Base-by-base conservation (phyloP, 2,888 invertebrate species). In the Liposcelis brunnea region DNA sequence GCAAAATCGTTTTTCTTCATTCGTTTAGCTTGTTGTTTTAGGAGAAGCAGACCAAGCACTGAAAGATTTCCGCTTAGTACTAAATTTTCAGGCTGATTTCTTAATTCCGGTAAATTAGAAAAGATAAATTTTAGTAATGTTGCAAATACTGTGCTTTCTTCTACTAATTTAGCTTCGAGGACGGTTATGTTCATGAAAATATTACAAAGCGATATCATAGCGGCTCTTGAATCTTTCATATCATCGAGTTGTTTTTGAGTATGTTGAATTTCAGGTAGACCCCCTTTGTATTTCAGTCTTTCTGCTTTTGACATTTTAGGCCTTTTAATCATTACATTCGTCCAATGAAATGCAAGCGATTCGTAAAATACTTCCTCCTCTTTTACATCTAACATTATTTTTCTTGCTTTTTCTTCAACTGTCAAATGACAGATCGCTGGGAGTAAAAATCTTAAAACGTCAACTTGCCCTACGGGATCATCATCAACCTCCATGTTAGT, bases 121-220 rank as follows among this genome's bases (percentile, higher is more conserved):
- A 86, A 83, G 44, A 87, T 78, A 56, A 87, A 89, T 59, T 85
- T 85, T 8, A 91, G 66, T 31, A 93, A 66, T 47, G 79, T 79
- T 52, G 79, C 75, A 59, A 90, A 90, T 10, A 80, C 65, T 42
- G 74, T 65, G 48, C 82, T 80, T 51, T 78, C 77, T 58, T 85
- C 83, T 5, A 87, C 85, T 40, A 83, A 65, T 61, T 83, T 82
- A 0, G 83, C 77, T 54, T 91, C 91, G 48, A 91, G 63, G 0
- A 91, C 91, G 11, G 86, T 83, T 2, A 93, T 70, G 59, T 93
- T 93, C 83, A 93, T 87, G 52, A 93, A 77, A 48, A 90, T 80
- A 58, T 90, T 90, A 62, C 90, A 91, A 26, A 86, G 73, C 52
- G 89, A 85, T 50, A 85, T 79, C 71, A 93, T 80, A 0, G 89